phyloP scores from a whole-genome alignment of 2,888 invertebrate species.

The Drosophila pegasa region DNA sequence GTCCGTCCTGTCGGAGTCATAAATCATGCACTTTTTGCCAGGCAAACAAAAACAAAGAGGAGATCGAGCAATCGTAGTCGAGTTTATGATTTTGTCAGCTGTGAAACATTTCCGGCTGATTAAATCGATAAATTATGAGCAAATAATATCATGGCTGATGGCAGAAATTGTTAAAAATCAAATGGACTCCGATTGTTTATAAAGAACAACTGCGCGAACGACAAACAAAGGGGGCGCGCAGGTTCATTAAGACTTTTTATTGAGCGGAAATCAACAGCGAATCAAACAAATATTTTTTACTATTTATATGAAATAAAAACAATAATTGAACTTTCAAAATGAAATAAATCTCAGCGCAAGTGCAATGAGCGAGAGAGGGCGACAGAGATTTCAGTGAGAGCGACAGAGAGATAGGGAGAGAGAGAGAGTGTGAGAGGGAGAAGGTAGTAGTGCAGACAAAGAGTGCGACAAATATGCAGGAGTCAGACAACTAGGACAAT shows the following conservation, averaged over 20 bases:
- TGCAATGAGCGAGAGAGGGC: constrained; percentile 40
- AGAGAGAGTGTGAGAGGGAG: constrained; percentile 11
- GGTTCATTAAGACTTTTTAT: constrained; percentile 66
- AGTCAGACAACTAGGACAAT: constrained; percentile 75
- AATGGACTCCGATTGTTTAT: constrained; percentile 40
- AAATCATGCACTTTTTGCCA: constrained; percentile 71
- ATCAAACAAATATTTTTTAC: constrained; percentile 52
- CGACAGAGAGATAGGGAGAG: constrained; percentile 45
- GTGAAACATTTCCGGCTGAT: constrained; percentile 78
- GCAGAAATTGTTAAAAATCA: constrained; percentile 47
- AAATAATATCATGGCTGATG: constrained; percentile 67
- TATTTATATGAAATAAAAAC: constrained; percentile 22
- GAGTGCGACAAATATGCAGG: constrained; percentile 78
- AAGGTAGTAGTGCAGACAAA: constrained; percentile 52
- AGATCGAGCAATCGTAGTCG: constrained; percentile 17
- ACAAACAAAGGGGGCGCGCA: constrained; percentile 35
- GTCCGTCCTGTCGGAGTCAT: constrained; percentile 39
- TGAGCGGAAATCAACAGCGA: constrained; percentile 46
- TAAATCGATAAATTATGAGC: constrained; percentile 76
- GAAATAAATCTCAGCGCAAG: constrained; percentile 55
- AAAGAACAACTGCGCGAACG: constrained; percentile 57
- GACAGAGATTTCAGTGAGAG: constrained; percentile 53
- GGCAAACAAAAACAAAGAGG: constrained; percentile 50
- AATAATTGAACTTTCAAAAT: constrained; percentile 46
- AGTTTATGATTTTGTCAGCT: constrained; percentile 79